These are phyloP conservation scores for Epinephelus malabaricus DNA, from an alignment of 2,797 vertebrate species.

Conservation along the genomic window DNA sequence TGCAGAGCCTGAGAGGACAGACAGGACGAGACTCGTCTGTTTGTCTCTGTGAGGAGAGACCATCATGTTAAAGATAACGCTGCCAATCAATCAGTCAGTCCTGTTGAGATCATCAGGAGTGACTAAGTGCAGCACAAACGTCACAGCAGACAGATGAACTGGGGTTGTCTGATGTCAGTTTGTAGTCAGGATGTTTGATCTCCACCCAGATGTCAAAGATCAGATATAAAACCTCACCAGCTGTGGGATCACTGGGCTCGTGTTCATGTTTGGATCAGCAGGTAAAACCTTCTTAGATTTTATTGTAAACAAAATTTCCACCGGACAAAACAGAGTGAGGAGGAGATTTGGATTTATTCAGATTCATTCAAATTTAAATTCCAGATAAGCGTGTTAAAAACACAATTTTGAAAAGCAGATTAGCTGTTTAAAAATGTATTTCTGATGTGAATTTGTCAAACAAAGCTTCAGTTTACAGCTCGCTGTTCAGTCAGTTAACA, in stretches of 20 bases:
- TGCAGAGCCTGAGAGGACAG: constrained; percentile 26
- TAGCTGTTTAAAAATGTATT: no score
- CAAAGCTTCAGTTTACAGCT: no score
- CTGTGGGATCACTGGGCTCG: no score
- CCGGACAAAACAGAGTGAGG: no score
- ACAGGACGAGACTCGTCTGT: constrained; percentile 7
- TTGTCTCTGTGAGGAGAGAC: constrained; percentile 46
- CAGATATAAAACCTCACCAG: no score
- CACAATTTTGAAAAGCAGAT: no score
- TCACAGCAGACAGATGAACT: background rate
- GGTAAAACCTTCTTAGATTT: background rate
- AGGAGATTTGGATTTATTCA: no score
- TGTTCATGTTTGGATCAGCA: background rate
- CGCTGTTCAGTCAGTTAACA: no score
- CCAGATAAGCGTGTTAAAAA: no score
- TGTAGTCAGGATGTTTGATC: background rate
- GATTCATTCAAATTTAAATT: no score
- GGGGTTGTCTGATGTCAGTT: background rate
- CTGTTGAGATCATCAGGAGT: background rate
- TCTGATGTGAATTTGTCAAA: no score
- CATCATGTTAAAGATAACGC: background rate
- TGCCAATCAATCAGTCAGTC: background rate
- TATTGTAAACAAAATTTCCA: background rate
- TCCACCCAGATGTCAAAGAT: background rate
- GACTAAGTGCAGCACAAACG: background rate